Base-by-base conservation (phyloP, 1,140 invertebrate genomes). In the Ooceraea biroi region DNA sequence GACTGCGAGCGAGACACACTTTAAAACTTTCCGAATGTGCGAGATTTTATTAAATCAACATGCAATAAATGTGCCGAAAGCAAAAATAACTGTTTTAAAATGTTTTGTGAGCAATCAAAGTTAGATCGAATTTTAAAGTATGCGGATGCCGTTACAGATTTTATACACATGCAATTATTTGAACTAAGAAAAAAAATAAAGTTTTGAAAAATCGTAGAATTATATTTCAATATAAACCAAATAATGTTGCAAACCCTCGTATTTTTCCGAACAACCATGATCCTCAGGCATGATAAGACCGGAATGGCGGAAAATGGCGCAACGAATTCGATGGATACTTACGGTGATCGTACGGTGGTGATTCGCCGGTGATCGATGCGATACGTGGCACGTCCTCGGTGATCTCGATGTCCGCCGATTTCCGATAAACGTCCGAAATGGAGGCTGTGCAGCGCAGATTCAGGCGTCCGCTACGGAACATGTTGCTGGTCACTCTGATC, bases 311-410 rank as follows among this genome's bases (percentile, higher is more conserved):
- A 19, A 22, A 63, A 22, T 22, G 25, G 3, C 11, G 48, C 4
- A 44, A 5, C 17, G 0, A 61, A 61, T 1, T 73, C 22, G 10
- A 72, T 72, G 55, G 30, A 8, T 85, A 94, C 94, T 94, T 85
- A 94, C 93, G 90, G 27, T 90, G 89, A 71, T 90, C 92, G 27
- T 93, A 93, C 0, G 93, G 91, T 8, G 91, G 92, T 5, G 93
- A 93, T 82, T 94, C 92, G 7, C 93, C 92, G 7, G 93, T 94
- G 76, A 94, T 94, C 3, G 93, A 92, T 36, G 94, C 93, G 44
- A 94, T 86, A 46, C 92, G 90, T 0, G 93, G 94, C 3, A 84
- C 87, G 25, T 94, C 94, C 71, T 94, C 93, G n/a, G 84, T 86
- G 19, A 94, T 89, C 17, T 93, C 91, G 1, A 92, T 85, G 36